Evolutionary conservation across 64 coral and sea anemone species (phyloP).

Genomic region (Hydrozoanthus tunicans): DNA sequence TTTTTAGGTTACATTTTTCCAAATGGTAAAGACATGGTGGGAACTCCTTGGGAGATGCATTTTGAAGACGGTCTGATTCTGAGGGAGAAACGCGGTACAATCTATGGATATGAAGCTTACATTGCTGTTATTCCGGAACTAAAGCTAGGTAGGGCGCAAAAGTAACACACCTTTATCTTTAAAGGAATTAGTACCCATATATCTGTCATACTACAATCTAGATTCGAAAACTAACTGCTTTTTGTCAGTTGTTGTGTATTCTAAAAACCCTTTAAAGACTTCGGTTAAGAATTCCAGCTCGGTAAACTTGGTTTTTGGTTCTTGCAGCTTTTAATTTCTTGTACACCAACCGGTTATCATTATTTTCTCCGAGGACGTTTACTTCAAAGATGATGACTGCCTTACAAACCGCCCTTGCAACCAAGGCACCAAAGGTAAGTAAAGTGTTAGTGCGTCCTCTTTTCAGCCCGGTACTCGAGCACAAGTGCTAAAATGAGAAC

Average conservation of each 20-base stretch:
- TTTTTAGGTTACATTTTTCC: constrained; percentile 56
- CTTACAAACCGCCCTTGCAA: constrained; percentile 48
- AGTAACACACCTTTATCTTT: too few relatives aligned
- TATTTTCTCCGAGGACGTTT: neutral
- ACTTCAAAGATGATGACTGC: constrained; percentile 4
- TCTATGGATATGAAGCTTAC: constrained; percentile 45
- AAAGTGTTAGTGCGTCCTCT: too few relatives aligned
- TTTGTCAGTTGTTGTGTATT: too few relatives aligned
- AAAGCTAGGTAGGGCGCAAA: constrained; percentile 52
- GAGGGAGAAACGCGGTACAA: constrained; percentile 38
- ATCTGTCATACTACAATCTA: neutral
- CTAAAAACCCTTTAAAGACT: neutral
- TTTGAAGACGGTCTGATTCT: constrained; percentile 48
- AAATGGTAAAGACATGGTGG: constrained; percentile 39
- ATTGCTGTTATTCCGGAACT: constrained; percentile 66
- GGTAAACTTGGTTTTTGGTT: neutral
- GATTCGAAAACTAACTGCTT: too few relatives aligned
- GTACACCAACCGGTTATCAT: constrained; percentile 53
- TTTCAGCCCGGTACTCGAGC: neutral
- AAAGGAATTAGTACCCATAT: too few relatives aligned
- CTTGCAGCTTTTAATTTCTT: constrained; percentile 63
- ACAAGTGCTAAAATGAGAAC: neutral
- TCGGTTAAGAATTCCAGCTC: neutral
- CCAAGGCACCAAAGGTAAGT: neutral
- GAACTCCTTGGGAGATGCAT: constrained; percentile 63